Evolutionary conservation across 2,888 invertebrate genomes (phyloP).

Genomic region (Cantharis rufa): DNA sequence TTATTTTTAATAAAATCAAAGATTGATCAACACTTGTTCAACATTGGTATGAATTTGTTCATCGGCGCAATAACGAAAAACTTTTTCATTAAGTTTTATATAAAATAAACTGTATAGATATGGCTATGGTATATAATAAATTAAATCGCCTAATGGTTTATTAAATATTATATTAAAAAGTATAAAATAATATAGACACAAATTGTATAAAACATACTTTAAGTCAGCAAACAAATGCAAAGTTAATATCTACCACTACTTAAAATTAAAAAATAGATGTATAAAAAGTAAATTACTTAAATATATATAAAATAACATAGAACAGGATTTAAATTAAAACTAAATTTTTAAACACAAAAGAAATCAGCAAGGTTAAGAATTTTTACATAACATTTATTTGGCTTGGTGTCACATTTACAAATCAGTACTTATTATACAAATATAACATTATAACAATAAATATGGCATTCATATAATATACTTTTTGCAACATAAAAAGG

Average conservation of each 20-base stretch:
- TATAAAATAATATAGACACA: background rate
- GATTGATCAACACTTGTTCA: no score
- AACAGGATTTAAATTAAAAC: background rate
- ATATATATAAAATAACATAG: background rate
- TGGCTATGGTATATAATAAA: background rate
- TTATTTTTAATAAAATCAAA: no score
- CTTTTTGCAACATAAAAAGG: slow-evolving; percentile 28
- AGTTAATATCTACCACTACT: background rate
- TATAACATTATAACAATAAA: slow-evolving; percentile 51
- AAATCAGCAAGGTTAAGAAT: slow-evolving; percentile 5
- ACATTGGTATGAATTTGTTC: no score
- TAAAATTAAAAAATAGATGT: background rate
- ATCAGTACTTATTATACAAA: slow-evolving; percentile 54
- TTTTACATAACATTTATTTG: slow-evolving; percentile 48
- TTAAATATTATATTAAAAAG: background rate
- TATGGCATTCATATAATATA: slow-evolving; percentile 28
- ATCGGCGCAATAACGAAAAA: no score
- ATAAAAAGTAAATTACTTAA: background rate
- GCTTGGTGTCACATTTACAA: slow-evolving; percentile 56
- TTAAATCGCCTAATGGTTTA: background rate
- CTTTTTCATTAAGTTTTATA: no score
- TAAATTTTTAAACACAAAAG: background rate
- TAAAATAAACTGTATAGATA: no score
- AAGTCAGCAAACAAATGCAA: background rate
- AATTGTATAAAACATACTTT: background rate